Base-by-base conservation (phyloP, 2,113 vertebrate species). In the Penelope pileata region DNA sequence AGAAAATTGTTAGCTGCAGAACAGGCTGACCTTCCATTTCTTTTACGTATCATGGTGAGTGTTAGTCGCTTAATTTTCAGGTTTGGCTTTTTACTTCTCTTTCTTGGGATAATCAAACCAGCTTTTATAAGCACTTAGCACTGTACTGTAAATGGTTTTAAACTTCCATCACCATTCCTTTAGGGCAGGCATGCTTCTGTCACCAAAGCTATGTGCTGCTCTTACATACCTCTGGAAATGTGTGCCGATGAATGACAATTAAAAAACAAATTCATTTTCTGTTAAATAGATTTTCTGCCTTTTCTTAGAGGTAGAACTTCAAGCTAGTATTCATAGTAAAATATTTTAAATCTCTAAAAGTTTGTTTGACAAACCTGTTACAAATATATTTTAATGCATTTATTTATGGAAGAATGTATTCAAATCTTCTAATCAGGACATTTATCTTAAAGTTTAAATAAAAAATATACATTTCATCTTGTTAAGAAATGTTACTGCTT, bases 171-270 rank as follows among this genome's bases (percentile, higher is more conserved):
- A 34, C 34, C 4, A 0, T 79, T 83, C 32, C 32, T 80, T 84
- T 96, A 94, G 54, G 27, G 86, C 83, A 91, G 29, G 34, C 7
- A n/a, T 16, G 58, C 29, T 96, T 91, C 50, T 88, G 79, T 94
- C 91, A 95, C 93, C 89, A 96, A 96, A 97, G 91, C 82, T 95
- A 53, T 59, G 9, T 58, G 40, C 81, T 96, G 83, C 45, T 95
- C 53, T 93, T 88, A 29, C 60, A 74, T 96, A 96, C 93, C 93
- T 97, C 92, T 79, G 84, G 53, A 95, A 94, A 73, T 84, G 47
- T 93, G 72, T 97, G 94, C 59, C 86, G 94, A 21, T 94, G 64
- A 96, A 77, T 40, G 84, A 93, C 48, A 91, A 27, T 60, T 96
- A 74, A 79, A 36, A 24, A 94, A 30, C 3, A 32, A 45, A 62